Evolutionary conservation across 2,888 invertebrate species (phyloP), one percentile per base, ranked within the genome.

Genomic region (Ichneumoninae sp.): DNA sequence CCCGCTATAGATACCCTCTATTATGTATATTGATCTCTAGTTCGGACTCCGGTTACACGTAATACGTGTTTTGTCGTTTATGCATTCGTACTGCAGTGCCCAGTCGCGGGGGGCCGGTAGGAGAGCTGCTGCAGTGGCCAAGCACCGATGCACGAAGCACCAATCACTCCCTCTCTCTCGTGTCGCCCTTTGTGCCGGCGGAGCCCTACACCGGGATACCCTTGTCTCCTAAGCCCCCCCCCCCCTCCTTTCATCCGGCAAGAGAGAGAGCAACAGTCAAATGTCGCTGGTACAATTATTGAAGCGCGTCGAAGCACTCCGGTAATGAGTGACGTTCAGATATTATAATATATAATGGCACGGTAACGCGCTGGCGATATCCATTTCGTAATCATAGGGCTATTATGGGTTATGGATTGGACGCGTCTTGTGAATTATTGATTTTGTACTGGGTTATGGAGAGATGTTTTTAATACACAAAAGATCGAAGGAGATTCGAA

Each of bases 11-110:
- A 93, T 93, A 93, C 90, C 91, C 92, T 92, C 93, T 93, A 93
- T 93, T 93, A 93, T 92, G 91, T 92, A 93, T 93, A 93, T 93
- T 93, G 93, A 93, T 93, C 93, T 93, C 91, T 90, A 90, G 90
- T 89, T 90, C 91, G 90, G 91, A 91, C 91, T 92, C 91, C 90
- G 89, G 91, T 93, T 91, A 91, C 91, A 91, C 91, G 91, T 91
- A 92, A 92, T 92, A 92, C 91, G 91, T 92, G 92, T 92, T 93
- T 92, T 91, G 92, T 92, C 93, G 91, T 91, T 91, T 91, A 89
- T 91, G 90, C 90, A 90, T 90, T 90, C 91, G 89, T 91, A 91
- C 90, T 89, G 76, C 78, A 76, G 78, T 74, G 66, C 80, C 80
- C 72, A 85, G 85, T 83, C 87, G 88, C 87, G 86, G 87, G 57